Percentiles rank a stretch among this genome's conserved stretches.
phyloP scores from a whole-genome alignment of 2,888 invertebrate species.

The Mylabris sibirica region DNA sequence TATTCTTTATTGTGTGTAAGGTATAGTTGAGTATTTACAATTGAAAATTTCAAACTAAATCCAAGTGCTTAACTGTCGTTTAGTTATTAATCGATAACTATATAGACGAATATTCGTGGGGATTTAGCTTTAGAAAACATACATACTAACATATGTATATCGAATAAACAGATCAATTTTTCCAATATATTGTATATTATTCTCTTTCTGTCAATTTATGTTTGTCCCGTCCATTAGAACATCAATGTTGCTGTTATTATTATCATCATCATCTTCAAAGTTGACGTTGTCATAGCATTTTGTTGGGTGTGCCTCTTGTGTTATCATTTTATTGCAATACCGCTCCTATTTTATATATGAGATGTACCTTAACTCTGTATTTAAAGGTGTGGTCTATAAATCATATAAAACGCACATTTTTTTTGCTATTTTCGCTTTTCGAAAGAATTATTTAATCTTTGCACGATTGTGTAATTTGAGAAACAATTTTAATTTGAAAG shows the following conservation, averaged over 20 bases:
- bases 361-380: neutral
- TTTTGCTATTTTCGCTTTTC: neutral
- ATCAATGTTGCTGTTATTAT: too few species aligned
- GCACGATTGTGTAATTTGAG: neutral
- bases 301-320: neutral
- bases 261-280: neutral
- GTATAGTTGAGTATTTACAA: too few species aligned
- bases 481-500: neutral
- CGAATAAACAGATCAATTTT: neutral
- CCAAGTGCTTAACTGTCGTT: too few species aligned
- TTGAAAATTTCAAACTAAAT: too few species aligned
- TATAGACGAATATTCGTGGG: neutral
- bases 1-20: too few species aligned
- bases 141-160: too few species aligned
- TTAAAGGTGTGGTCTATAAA: slow-evolving; percentile 2
- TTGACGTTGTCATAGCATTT: neutral
- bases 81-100: too few species aligned
- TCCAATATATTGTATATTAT: neutral
- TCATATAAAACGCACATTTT: neutral
- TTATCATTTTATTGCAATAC: slow-evolving; percentile 9
- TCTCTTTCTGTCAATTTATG: neutral
- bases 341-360: slow-evolving; percentile 1
- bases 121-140: neutral
- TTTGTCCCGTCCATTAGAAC: neutral
- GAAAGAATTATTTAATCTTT: neutral